A percentile compares a stretch with the other conserved stretches of the same genome.
Conservation (phyloP, 2,797 vertebrate genomes). For the Pygocentrus nattereri region DNA sequence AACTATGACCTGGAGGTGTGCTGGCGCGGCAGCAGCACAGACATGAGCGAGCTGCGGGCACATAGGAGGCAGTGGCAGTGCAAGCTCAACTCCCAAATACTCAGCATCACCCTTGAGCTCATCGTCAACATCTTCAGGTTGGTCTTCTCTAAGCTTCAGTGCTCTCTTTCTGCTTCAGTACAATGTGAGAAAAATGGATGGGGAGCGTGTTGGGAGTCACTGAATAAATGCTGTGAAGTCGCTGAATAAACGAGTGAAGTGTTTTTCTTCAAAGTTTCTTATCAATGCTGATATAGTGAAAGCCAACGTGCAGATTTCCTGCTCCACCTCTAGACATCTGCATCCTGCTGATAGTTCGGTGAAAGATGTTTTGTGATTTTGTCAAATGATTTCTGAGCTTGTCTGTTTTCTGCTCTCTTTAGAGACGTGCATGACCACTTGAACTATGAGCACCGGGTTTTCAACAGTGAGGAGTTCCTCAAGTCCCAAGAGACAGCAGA, state of each 20-base stretch:
- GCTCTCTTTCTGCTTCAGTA: no score
- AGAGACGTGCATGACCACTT: constrained; percentile 93
- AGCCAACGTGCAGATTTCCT: background rate
- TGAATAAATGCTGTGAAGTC: no score
- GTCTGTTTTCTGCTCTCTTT: background rate
- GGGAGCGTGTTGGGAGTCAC: no score
- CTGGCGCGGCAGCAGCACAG: constrained; percentile 78
- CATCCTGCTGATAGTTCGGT: background rate
- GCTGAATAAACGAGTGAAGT: background rate
- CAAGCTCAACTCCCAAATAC: constrained; percentile 85
- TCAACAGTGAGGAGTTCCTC: constrained; percentile 96
- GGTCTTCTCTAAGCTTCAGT: constrained; percentile 1
- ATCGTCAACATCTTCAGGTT: constrained; percentile 92
- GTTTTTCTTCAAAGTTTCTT: background rate
- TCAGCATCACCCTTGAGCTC: constrained; percentile 85
- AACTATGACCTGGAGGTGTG: constrained; percentile 90
- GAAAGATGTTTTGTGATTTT: no score
- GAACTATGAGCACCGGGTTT: constrained; percentile 94
- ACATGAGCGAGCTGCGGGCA: constrained; percentile 76
- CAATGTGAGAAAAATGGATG: no score
- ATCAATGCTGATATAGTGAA: background rate
- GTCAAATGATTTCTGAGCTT: background rate
- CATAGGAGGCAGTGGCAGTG: constrained; percentile 88
- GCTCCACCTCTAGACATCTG: background rate
- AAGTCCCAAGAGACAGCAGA: constrained; percentile 84